phyloP scores from a whole-genome alignment of 1,140 invertebrate species.

The Drosophila oshimai region DNA sequence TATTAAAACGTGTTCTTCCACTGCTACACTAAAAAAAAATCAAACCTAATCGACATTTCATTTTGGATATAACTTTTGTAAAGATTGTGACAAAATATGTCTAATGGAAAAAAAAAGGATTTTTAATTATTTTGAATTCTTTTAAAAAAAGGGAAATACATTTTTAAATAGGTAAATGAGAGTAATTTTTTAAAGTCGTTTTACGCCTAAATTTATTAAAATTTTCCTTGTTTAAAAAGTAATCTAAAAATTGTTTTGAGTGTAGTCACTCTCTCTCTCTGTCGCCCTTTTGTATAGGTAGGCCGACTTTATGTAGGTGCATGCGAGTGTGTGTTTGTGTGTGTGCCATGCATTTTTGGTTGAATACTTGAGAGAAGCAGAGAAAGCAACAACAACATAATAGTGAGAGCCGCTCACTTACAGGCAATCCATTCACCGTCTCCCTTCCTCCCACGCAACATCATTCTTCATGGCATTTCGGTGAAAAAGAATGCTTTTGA shows the following conservation, averaged over 20 bases:
- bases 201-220: no score
- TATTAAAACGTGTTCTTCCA: slow-evolving; percentile 37
- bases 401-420: slow-evolving; percentile 49
- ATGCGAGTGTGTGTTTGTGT: slow-evolving; percentile 9
- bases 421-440: slow-evolving; percentile 11
- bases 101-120: neutral
- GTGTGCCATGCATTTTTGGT: slow-evolving; percentile 66
- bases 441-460: slow-evolving; percentile 20
- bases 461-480: slow-evolving; percentile 77
- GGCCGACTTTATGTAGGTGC: slow-evolving; percentile 25
- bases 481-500: slow-evolving; percentile 82
- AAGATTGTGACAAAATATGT: no score
- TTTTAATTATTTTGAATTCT: neutral
- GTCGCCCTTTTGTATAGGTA: slow-evolving; percentile 51
- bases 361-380: slow-evolving; percentile 58
- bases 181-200: no score
- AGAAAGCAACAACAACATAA: slow-evolving; percentile 9
- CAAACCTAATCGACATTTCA: no score
- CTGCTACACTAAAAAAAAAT: neutral
- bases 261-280: neutral
- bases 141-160: neutral
- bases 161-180: no score
- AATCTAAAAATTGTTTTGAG: neutral
- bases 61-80: no score
- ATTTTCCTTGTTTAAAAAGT: no score